These are phyloP conservation scores for Thunnus albacares DNA, from an alignment of 2,797 vertebrate species.

Conservation along the genomic window DNA sequence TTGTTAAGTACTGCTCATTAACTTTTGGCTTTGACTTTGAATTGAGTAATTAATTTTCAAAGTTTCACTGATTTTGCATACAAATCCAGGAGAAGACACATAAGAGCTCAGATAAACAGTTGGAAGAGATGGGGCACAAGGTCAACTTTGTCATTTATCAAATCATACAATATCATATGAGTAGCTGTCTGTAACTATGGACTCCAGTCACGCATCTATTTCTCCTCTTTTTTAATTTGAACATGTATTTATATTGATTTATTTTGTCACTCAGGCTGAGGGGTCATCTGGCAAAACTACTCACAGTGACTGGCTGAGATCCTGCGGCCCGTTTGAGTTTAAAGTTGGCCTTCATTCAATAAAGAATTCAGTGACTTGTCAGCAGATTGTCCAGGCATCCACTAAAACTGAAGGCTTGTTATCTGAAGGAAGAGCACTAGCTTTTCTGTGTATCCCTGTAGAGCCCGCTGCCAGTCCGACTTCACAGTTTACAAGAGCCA, in stretches of 20 bases:
- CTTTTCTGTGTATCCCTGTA: not conserved
- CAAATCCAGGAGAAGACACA: too few relatives aligned
- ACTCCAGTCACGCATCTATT: not conserved
- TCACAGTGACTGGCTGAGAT: too few relatives aligned
- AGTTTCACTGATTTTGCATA: not conserved
- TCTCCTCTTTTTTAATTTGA: not conserved
- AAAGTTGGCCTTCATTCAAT: not conserved
- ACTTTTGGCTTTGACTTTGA: not conserved
- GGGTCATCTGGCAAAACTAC: too few relatives aligned
- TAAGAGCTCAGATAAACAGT: too few relatives aligned
- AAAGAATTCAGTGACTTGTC: not conserved
- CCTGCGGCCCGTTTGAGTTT: too few relatives aligned
- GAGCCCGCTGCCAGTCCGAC: not conserved
- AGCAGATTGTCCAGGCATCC: not conserved
- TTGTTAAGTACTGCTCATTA: not conserved
- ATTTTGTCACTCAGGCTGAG: too few relatives aligned
- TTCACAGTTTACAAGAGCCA: not conserved
- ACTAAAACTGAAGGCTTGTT: not conserved
- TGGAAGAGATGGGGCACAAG: too few relatives aligned
- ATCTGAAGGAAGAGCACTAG: not conserved
- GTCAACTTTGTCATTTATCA: not conserved
- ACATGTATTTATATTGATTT: too few relatives aligned
- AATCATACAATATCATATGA: not conserved
- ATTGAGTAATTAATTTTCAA: not conserved
- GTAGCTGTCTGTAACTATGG: not conserved